A percentile compares a stretch with the other conserved stretches of the same genome.
phyloP scores from a whole-genome alignment of 2,113 vertebrate species.

The Thalassoma bifasciatum region DNA sequence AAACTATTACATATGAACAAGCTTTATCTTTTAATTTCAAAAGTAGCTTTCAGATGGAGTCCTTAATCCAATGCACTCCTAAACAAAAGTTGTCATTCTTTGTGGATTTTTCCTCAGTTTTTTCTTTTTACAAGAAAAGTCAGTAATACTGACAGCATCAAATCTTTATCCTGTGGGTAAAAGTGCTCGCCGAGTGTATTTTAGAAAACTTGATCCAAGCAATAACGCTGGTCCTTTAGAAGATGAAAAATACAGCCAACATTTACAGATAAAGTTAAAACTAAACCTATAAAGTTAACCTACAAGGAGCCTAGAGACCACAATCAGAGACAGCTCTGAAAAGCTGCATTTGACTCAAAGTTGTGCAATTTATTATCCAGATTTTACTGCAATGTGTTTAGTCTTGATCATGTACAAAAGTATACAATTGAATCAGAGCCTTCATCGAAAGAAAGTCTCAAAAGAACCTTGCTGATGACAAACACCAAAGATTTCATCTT shows the following conservation, averaged over 20 bases:
- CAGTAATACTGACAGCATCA: conserved; percentile 20
- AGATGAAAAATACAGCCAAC: neutral
- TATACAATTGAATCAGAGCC: no score
- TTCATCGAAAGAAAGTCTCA: no score
- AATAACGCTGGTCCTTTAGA: conserved; percentile 21
- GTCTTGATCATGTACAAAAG: no score
- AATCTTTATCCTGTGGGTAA: conserved; percentile 4
- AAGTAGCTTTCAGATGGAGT: conserved; percentile 31
- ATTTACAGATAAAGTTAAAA: no score
- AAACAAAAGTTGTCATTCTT: conserved; percentile 15
- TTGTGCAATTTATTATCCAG: neutral
- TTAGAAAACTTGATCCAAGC: conserved; percentile 49
- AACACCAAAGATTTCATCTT: no score
- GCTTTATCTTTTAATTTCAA: conserved; percentile 37
- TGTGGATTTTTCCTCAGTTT: conserved; percentile 1
- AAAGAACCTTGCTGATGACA: no score
- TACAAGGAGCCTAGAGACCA: no score
- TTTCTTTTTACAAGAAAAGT: conserved; percentile 5
- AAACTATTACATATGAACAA: conserved; percentile 75
- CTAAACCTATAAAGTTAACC: no score
- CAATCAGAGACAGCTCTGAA: no score
- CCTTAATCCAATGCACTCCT: neutral
- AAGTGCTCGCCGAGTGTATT: conserved; percentile 19
- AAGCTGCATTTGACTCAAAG: neutral
- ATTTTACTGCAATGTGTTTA: no score